Base-by-base conservation (phyloP, 2,113 vertebrate species). In the Sinocyclocheilus anophthalmus region DNA sequence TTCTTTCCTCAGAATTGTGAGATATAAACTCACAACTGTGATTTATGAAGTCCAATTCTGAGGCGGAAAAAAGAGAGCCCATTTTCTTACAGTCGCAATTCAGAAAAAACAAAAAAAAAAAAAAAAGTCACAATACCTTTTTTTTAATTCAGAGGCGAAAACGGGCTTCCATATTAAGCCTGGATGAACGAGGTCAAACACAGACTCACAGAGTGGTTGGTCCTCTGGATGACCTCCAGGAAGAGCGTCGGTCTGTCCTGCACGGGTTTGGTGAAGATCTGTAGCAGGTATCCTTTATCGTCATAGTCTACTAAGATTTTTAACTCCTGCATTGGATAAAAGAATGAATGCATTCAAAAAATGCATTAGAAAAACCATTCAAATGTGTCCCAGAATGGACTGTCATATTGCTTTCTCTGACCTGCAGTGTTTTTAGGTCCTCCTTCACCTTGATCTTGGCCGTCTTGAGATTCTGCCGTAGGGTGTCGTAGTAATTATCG, bases 241-340 rank as follows among this genome's bases (percentile, higher is more conserved):
- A 96, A 96, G 55, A 96, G 94, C 0, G 95, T 96, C 0, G 95
- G 95, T 69, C 95, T 89, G 92, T 96, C 95, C 89, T 96, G 95
- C 78, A 96, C 88, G 1, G 96, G 96, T 86, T 96, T 96, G 90
- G 95, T 94, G 90, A 96, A 96, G 93, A 96, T 96, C 89, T 96
- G 95, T 9, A 96, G 95, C 45, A 96, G 94, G 88, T 96, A 96
- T 55, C 96, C 95, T 7, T 96, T 95, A 79, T 96, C 95, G 37
- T 96, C 96, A 73, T 93, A 96, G 89, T 96, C 96, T 45, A 96
- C 95, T 83, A 96, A 90, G 91, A 96, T 95, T 90, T 95, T 96
- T 86, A 96, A 48, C 76, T 96, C 95, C 96, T 96, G 84, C 42
- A 55, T 6, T 24, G 18, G 39, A 61, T 67, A 1, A 61, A 86